Evolutionary conservation across 2,888 invertebrate species (phyloP), one percentile per base, ranked within the genome.

Genomic region (Gonocerus acuteangulatus): DNA sequence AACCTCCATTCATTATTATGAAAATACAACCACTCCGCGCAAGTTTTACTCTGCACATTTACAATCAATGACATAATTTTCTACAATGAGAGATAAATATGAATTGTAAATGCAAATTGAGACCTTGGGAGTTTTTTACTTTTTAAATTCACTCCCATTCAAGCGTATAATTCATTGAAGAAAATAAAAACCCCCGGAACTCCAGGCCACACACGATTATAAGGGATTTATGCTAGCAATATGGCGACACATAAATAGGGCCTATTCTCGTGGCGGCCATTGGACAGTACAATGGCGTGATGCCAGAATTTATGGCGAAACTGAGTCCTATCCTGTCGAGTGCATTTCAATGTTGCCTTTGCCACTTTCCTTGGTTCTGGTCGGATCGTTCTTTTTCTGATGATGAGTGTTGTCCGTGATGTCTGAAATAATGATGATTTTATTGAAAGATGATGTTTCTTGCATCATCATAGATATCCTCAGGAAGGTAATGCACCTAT

Each of bases 141-240:
- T 27, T 27, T 6, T 6, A 27, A 27, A 27, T 6, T 27, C 4
- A 27, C 4, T 27, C 9, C 27, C n/a, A 16, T 42, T 42, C 7
- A 42, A 42, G 3, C 4, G 4, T 42, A 13, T 15, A 42, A 42
- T 42, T 15, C n/a, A 42, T 13, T 42, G 4, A 42, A 15, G 3
- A 13, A 42, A 42, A 48, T 21, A 48, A 11, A 48, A 48, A 21
- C 22, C 22, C 7, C n/a, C n/a, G 9, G 6, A 48, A 13, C n/a
- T n/a, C n/a, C n/a, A 13, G 23, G 13, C 11, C 22, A 22, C 42
- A 48, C 48, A 22, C 2, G 2, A 19, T 22, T 48, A n/a, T 2
- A 48, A 48, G 48, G 48, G 22, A 19, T 48, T 48, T 48, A 48
- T 48, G 23, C n/a, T 27, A 48, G 11, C 15, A 21, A 21, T 48